Percentiles rank a stretch among this genome's conserved stretches.
Conservation (phyloP, 2,888 invertebrate species). For the Xestia c-nigrum region DNA sequence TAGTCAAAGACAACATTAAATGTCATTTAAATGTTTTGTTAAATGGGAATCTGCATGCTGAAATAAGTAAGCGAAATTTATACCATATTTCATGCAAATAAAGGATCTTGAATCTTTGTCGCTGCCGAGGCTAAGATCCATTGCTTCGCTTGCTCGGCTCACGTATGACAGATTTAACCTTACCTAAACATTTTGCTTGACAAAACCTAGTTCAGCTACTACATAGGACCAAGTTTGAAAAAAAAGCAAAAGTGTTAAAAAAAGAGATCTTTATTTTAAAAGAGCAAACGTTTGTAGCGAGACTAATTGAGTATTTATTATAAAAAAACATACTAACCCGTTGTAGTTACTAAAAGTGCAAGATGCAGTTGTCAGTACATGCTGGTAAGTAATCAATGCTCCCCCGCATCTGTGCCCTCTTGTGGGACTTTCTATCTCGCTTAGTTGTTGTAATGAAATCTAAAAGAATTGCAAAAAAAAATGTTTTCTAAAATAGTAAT, state of each 20-base stretch:
- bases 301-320: neutral
- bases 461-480: slow-evolving; percentile 42
- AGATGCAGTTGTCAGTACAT: slow-evolving; percentile 68
- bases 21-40: too few species aligned
- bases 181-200: neutral
- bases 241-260: too few species aligned
- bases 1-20: too few species aligned
- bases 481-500: neutral
- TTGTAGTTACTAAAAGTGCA: slow-evolving; percentile 55
- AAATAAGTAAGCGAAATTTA: too few species aligned
- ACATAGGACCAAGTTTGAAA: neutral
- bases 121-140: neutral
- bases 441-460: slow-evolving; percentile 67
- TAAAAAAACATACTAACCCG: slow-evolving; percentile 48
- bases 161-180: neutral
- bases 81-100: too few species aligned
- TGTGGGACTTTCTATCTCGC: slow-evolving; percentile 20
- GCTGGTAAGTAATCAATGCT: slow-evolving; percentile 66
- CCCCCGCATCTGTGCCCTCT: slow-evolving; percentile 71
- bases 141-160: neutral
- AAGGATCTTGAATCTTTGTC: too few species aligned
- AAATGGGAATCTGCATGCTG: too few species aligned
- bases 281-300: too few species aligned
- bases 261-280: too few species aligned
- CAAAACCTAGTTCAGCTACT: neutral